Evolutionary conservation across 1,140 invertebrate species (phyloP).

Genomic region (Drosophila eugracilis): DNA sequence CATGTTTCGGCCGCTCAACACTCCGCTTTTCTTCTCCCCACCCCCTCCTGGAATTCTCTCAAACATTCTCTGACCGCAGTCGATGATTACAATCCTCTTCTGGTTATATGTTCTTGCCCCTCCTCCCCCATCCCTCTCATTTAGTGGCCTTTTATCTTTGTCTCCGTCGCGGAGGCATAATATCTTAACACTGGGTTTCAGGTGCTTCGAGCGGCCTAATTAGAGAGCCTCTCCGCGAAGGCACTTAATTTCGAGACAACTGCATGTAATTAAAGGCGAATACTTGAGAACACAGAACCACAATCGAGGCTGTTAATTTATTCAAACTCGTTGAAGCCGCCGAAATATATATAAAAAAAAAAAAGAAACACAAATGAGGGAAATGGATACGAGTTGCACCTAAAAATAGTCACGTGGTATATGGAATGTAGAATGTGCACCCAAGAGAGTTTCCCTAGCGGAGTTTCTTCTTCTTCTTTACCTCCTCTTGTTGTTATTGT

Average conservation of each 20-base stretch:
- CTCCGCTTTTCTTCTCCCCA: constrained; percentile 58
- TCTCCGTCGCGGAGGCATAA: constrained; percentile 34
- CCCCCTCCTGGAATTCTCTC: constrained; percentile 45
- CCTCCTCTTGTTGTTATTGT: too few species aligned
- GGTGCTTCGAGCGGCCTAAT: constrained; percentile 65
- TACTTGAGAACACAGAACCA: constrained; percentile 25
- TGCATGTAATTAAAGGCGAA: constrained; percentile 67
- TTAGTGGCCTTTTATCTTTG: constrained; percentile 48
- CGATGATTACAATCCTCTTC: constrained; percentile 35
- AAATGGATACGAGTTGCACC: constrained; percentile 19
- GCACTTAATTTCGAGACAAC: constrained; percentile 56
- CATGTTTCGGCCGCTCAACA: constrained; percentile 51
- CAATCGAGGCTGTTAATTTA: constrained; percentile 60
- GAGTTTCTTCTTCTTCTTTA: background rate
- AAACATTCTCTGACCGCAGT: constrained; percentile 50
- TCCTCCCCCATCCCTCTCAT: constrained; percentile 10
- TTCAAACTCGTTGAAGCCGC: constrained; percentile 59
- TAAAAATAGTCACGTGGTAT: constrained; percentile 52
- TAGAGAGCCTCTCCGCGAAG: constrained; percentile 41
- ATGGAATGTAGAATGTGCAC: constrained; percentile 58
- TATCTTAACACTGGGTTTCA: constrained; percentile 58
- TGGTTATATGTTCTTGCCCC: background rate
- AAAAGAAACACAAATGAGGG: too few species aligned
- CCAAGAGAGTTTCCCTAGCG: constrained; percentile 38
- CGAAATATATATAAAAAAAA: too few species aligned